phyloP scores from a whole-genome alignment of 2,888 invertebrate genomes.

The Gari tellinella region DNA sequence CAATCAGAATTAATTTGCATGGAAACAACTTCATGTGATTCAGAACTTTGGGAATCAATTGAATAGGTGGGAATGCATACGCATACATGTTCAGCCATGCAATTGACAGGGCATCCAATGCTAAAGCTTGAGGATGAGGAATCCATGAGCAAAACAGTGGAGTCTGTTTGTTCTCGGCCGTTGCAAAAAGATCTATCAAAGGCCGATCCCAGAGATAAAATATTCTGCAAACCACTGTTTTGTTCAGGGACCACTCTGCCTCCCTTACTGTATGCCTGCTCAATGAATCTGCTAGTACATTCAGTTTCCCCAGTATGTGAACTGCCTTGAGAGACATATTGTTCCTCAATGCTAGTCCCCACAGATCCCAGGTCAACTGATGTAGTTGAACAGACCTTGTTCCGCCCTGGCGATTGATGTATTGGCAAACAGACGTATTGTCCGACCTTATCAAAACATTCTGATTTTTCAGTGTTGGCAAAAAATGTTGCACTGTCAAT shows the following conservation, averaged over 20 bases:
- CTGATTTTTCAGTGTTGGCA: slow-evolving; percentile 10
- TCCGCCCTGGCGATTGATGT: slow-evolving; percentile 27
- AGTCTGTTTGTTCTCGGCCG: slow-evolving; percentile 30
- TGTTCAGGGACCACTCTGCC: slow-evolving; percentile 45
- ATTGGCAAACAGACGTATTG: slow-evolving; percentile 33
- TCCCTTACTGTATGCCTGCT: slow-evolving; percentile 23
- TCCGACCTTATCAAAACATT: slow-evolving; percentile 33
- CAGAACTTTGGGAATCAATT: slow-evolving; percentile 21
- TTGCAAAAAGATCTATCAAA: slow-evolving; percentile 34
- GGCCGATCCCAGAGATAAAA: slow-evolving; percentile 31
- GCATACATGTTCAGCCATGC: slow-evolving; percentile 37
- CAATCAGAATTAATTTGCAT: slow-evolving; percentile 20
- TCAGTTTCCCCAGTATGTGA: slow-evolving; percentile 28
- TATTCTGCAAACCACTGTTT: slow-evolving; percentile 4
- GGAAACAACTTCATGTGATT: slow-evolving; percentile 8
- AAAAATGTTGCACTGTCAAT: slow-evolving; percentile 16
- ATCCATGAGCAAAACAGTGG: slow-evolving; percentile 39
- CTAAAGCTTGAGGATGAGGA: slow-evolving; percentile 30
- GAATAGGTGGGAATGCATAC: slow-evolving; percentile 32
- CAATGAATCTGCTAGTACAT: slow-evolving; percentile 34
- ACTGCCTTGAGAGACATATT: slow-evolving; percentile 32
- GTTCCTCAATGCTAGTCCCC: slow-evolving; percentile 20
- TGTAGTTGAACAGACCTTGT: slow-evolving; percentile 24
- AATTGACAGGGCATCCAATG: slow-evolving; percentile 42
- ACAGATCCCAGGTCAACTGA: slow-evolving; percentile 22